Evolutionary conservation across 2,797 vertebrate species (phyloP).

Genomic region (Taeniopygia guttata): DNA sequence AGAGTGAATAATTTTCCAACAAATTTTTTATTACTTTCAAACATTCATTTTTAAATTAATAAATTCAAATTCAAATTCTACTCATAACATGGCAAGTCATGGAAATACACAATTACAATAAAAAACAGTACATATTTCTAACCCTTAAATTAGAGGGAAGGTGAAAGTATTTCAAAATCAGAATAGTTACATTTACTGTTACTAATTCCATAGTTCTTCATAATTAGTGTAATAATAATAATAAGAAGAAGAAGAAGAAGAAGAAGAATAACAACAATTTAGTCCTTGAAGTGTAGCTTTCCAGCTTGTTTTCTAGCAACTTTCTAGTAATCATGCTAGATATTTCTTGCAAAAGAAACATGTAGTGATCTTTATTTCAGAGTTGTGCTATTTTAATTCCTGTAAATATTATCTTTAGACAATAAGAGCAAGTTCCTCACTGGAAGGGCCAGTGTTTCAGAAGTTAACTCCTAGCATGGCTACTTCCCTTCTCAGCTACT

Average conservation of each 20-base stretch:
- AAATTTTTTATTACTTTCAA: background rate
- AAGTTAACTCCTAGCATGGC: background rate
- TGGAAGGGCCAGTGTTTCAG: background rate
- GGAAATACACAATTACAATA: background rate
- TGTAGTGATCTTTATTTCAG: background rate
- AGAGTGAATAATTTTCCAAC: background rate
- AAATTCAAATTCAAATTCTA: background rate
- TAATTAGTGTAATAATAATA: background rate
- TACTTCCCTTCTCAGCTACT: background rate
- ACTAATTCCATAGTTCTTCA: background rate
- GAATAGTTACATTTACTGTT: background rate
- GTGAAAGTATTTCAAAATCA: background rate
- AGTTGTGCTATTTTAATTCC: background rate
- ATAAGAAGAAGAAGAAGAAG: no score
- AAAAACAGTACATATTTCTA: background rate
- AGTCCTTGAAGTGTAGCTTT: background rate
- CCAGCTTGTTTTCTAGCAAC: background rate
- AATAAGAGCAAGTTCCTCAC: background rate
- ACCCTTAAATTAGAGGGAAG: background rate
- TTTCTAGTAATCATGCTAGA: background rate
- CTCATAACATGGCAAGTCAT: background rate
- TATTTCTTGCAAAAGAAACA: background rate
- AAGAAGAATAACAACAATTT: background rate
- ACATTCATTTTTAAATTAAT: background rate
- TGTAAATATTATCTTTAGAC: background rate